Evolutionary conservation across 2,113 vertebrate species (phyloP).

Genomic region (Epinephelus cyanopodus): DNA sequence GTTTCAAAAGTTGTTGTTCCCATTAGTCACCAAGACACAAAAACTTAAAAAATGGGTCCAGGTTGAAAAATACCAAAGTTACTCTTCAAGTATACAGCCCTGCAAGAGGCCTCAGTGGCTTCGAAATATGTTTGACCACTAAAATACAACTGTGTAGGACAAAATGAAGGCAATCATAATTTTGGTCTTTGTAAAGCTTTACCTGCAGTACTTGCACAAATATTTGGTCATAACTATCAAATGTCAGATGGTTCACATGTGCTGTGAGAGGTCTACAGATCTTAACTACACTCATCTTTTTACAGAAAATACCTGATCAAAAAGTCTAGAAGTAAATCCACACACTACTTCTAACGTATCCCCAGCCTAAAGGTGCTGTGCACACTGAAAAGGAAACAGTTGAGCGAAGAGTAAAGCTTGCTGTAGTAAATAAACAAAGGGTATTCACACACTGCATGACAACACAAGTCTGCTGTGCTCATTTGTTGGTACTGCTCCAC

Average conservation of each 20-base stretch:
- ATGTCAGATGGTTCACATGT: not conserved
- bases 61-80: too few species aligned
- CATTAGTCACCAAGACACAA: too few species aligned
- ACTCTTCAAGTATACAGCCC: not conserved
- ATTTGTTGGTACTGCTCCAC: conserved; percentile 13
- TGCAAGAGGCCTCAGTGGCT: not conserved
- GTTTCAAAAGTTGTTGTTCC: too few species aligned
- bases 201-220: conserved; percentile 21
- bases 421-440: conserved; percentile 6
- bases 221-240: not conserved
- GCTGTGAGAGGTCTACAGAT: not conserved
- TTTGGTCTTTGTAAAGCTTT: not conserved
- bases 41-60: too few species aligned
- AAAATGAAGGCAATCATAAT: not conserved
- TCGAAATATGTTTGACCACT: not conserved
- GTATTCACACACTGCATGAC: conserved; percentile 12
- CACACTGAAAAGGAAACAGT: not conserved
- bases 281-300: not conserved
- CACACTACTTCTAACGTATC: conserved; percentile 30
- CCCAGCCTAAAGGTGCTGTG: conserved; percentile 29
- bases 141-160: not conserved
- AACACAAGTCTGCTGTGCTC: conserved; percentile 42
- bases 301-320: not conserved
- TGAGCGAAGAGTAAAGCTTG: conserved; percentile 3
- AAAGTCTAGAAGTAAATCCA: not conserved